Conservation (phyloP, 1,140 invertebrate genomes). For the Drosophila lowei region DNA sequence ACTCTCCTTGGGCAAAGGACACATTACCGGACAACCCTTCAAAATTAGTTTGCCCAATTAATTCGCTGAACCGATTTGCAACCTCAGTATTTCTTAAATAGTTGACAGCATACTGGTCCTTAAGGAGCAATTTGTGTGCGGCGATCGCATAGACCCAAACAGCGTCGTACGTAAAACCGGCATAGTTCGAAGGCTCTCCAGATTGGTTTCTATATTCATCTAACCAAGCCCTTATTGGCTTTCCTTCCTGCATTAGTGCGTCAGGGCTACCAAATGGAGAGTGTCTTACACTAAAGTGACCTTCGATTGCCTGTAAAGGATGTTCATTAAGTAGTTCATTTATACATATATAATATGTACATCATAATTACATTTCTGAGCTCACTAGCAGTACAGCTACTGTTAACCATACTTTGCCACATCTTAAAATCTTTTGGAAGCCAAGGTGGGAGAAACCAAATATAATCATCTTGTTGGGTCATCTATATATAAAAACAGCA, state of each 20-base stretch:
- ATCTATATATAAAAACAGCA: constrained; percentile 77
- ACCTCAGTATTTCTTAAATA: constrained; percentile 79
- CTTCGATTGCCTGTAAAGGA: constrained; percentile 87
- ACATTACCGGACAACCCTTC: constrained; percentile 91
- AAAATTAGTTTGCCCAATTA: constrained; percentile 87
- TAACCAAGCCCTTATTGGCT: constrained; percentile 86
- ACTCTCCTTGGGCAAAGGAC: constrained; percentile 85
- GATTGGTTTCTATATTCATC: constrained; percentile 28
- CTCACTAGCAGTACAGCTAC: constrained; percentile 49
- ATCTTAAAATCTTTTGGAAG: constrained; percentile 86
- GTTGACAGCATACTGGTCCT: constrained; percentile 59
- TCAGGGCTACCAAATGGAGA: constrained; percentile 87
- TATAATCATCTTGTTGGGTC: constrained; percentile 88
- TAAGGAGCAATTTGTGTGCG: constrained; percentile 51
- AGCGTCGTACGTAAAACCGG: constrained; percentile 92
- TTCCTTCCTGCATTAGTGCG: constrained; percentile 87
- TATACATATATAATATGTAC: not conserved
- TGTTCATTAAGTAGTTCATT: not conserved
- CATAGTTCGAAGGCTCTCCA: constrained; percentile 84
- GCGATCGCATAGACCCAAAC: constrained; percentile 93
- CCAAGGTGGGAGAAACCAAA: constrained; percentile 93
- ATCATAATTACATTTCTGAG: constrained; percentile 42
- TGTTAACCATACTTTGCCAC: constrained; percentile 27
- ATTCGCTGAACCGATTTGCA: constrained; percentile 84
- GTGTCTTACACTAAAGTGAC: constrained; percentile 89